phyloP scores from a whole-genome alignment of 2,113 vertebrate genomes.

The chimpanzee (Pan troglodytes) region NHGRI_mPanTro3-v2.1_pri NC_072401.2:23784501-23785000 shows the following conservation, averaged over 20 bases:
- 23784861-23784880: background rate
- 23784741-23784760: background rate
- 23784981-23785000: constrained; percentile 49
- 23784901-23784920: background rate
- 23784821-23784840: background rate
- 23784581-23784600: background rate
- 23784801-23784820: background rate
- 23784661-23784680: background rate
- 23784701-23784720: background rate
- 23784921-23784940: background rate
- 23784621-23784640: background rate
- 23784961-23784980: background rate
- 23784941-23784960: background rate
- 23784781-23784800: background rate
- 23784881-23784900: background rate
- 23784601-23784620: background rate
- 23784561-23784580: background rate
- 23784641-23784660: background rate
- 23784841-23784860: background rate
- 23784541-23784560: background rate
- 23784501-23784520: background rate
- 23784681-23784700: background rate
- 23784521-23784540: background rate
- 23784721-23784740: background rate
- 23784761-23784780: background rate